These are phyloP conservation scores for Ochotona princeps DNA, from an alignment of 2,113 vertebrate genomes.

Conservation along the genomic window DNA sequence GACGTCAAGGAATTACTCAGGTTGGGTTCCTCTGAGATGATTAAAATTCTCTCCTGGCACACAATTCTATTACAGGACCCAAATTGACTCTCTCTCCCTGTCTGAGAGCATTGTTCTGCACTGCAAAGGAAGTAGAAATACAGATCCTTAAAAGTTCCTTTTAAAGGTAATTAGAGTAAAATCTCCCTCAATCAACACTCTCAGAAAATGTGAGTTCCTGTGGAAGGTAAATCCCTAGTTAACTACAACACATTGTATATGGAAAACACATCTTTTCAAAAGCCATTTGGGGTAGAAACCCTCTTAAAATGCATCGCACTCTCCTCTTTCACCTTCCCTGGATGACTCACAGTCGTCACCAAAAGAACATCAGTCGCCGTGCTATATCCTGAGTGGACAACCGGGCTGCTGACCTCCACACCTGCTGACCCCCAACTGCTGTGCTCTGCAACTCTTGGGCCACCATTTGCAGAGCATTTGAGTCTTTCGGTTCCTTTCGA, in stretches of 20 bases:
- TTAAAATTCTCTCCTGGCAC: conserved; percentile 75
- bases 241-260: conserved; percentile 42
- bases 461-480: background rate
- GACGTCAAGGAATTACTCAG: conserved; percentile 80
- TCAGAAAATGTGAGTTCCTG: background rate
- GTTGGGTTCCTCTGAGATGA: conserved; percentile 72
- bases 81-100: conserved; percentile 57
- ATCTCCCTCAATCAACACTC: background rate
- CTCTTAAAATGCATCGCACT: conserved; percentile 54
- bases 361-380: background rate
- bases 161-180: conserved; percentile 44
- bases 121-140: conserved; percentile 41
- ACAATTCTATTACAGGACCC: conserved; percentile 22
- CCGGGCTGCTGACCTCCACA: background rate
- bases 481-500: background rate
- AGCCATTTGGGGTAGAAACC: background rate
- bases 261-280: conserved; percentile 15
- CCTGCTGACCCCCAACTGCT: background rate
- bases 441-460: background rate
- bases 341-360: conserved; percentile 51
- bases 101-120: conserved; percentile 44
- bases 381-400: background rate
- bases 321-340: conserved; percentile 59
- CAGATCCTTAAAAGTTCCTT: conserved; percentile 48
- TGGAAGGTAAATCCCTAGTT: conserved; percentile 47